A percentile compares a stretch with the other conserved stretches of the same genome.
Conservation (phyloP, 2,888 invertebrate genomes). For the Stratiomys singularior region DNA sequence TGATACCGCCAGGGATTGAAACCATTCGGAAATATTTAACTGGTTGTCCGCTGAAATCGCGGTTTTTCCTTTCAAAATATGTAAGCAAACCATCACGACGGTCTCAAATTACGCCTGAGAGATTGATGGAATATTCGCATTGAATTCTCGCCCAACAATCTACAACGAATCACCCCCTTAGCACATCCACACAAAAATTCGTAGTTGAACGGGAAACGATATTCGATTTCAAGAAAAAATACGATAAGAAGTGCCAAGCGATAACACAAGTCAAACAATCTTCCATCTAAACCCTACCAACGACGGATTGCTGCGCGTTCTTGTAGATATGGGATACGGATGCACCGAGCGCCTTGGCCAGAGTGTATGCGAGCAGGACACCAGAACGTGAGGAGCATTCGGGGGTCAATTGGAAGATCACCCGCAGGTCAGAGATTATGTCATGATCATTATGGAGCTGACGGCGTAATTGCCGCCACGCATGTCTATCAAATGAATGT, state of each 20-base stretch:
- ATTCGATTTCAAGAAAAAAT: constrained; percentile 36
- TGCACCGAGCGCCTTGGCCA: not conserved
- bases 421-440: constrained; percentile 34
- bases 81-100: no score
- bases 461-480: constrained; percentile 26
- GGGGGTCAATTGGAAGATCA: constrained; percentile 29
- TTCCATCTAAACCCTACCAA: not conserved
- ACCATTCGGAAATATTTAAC: no score
- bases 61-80: no score
- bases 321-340: not conserved
- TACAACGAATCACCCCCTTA: constrained; percentile 8
- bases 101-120: no score
- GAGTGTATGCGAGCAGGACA: not conserved
- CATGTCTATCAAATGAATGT: constrained; percentile 3
- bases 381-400: not conserved
- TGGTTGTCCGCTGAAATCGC: no score
- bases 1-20: no score
- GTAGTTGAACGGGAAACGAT: constrained; percentile 26
- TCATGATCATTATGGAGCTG: constrained; percentile 25
- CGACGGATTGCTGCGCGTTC: not conserved
- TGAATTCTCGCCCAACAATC: not conserved
- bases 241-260: constrained; percentile 30
- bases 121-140: not conserved
- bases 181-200: constrained; percentile 1
- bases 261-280: not conserved